Conservation (phyloP, 92 coral and sea anemone species). For the Pocillopora meandrina region DNA sequence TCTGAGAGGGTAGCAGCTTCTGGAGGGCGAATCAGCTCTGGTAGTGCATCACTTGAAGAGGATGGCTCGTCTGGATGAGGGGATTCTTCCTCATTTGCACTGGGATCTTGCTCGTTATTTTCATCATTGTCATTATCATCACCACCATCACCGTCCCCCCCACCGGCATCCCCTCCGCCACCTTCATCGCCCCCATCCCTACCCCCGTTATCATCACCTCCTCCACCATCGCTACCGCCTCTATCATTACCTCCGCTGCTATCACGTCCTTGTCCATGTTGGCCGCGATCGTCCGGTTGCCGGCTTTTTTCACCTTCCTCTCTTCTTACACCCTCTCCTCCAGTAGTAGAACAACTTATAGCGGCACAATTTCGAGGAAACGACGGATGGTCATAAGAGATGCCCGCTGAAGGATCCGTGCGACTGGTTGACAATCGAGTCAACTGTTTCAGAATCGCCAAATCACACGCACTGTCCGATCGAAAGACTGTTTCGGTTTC, state of each 20-base stretch:
- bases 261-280: slow-evolving; percentile 42
- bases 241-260: slow-evolving; percentile 39
- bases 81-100: slow-evolving; percentile 59
- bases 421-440: slow-evolving; percentile 18
- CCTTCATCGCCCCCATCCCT: slow-evolving; percentile 24
- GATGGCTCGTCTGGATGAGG: slow-evolving; percentile 48
- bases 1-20: not conserved
- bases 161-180: slow-evolving; percentile 37
- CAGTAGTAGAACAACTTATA: slow-evolving; percentile 23
- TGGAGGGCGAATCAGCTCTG: slow-evolving; percentile 40
- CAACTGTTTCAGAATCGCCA: slow-evolving; percentile 50
- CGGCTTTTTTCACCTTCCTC: slow-evolving; percentile 32
- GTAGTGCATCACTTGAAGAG: slow-evolving; percentile 48
- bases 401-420: not conserved
- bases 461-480: slow-evolving; percentile 48
- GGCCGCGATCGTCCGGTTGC: slow-evolving; percentile 38
- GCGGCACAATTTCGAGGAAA: slow-evolving; percentile 10
- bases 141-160: slow-evolving; percentile 14
- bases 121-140: slow-evolving; percentile 15
- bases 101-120: slow-evolving; percentile 40
- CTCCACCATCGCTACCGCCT: slow-evolving; percentile 35
- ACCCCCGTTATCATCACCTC: slow-evolving; percentile 19
- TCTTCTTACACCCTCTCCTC: slow-evolving; percentile 22
- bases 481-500: slow-evolving; percentile 43
- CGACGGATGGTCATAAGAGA: slow-evolving; percentile 1